Evolutionary conservation across 92 coral and sea anemone species (phyloP), one percentile per base, ranked within the genome.

Genomic region (Zoanthus sociatus): DNA sequence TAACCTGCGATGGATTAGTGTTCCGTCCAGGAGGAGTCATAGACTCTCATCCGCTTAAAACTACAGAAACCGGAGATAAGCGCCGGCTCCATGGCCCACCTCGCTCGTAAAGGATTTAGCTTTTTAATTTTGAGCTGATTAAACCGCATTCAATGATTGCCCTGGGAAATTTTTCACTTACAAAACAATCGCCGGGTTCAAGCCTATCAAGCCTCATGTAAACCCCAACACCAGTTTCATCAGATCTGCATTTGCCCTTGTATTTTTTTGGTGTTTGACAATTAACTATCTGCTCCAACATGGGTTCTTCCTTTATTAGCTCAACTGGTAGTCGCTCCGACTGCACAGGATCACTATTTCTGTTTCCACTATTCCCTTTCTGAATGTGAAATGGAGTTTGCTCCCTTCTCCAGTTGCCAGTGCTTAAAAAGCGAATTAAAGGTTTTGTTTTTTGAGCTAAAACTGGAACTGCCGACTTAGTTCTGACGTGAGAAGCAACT

Each of bases 171-270:
- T 26, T n/a, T 2, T 15, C 1, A 94, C 98, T 93, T 84, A 94
- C 98, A 77, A 94, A 94, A 51, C 92, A 87, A 42, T 89, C 83
- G 55, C 98, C 98, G 31, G 94, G 87, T 5, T 76, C 86, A 9
- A 94, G 92, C 69, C 94, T 91, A 30, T 94, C 98, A 16, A 94
- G 86, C 76, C 78, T 90, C 98, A 94, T 91, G 63, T 83, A 94
- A 14, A 94, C 98, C 9, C 98, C 98, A 21, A 94, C 94, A 32
- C 98, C 98, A 31, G 89, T 83, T 20, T 76, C 89, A 26, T 82
- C 89, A 12, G 64, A 18, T 33, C 67, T 66, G 32, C 61, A 12
- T 3, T 72, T 20, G 17, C 50, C 83, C 47, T 18, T 4, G 83
- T n/a, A 47, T 13, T 17, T 18, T 10, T 33, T 37, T 7, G 48